These are phyloP conservation scores for Norana najaformis DNA, from an alignment of 2,888 invertebrate genomes.

Conservation along the genomic window DNA sequence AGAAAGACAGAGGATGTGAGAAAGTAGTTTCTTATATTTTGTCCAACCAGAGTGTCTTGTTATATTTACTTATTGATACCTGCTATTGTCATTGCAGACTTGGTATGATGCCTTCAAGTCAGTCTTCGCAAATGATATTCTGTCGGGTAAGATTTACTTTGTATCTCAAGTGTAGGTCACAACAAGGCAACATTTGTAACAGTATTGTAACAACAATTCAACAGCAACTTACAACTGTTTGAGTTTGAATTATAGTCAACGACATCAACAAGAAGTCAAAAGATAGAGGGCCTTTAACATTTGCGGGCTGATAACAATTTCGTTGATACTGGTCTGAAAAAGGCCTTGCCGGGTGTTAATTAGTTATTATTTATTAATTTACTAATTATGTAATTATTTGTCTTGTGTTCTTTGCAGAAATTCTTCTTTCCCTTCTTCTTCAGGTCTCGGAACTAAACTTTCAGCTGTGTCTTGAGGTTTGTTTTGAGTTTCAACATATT, in stretches of 20 bases:
- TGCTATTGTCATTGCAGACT: not conserved
- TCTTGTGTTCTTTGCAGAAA: slow-evolving; percentile 4
- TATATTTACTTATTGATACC: no score
- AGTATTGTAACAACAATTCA: no score
- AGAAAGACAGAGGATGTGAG: no score
- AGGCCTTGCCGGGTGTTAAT: not conserved
- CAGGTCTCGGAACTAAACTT: slow-evolving; percentile 18
- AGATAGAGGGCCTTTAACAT: not conserved
- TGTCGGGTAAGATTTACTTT: not conserved
- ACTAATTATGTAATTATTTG: no score
- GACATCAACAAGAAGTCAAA: not conserved
- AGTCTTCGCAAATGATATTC: not conserved
- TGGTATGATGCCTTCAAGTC: slow-evolving; percentile 8
- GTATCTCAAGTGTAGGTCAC: no score
- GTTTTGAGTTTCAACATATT: not conserved
- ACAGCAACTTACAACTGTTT: no score
- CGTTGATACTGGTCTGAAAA: no score
- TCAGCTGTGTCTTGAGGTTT: not conserved
- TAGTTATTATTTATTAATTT: not conserved
- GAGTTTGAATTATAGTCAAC: no score
- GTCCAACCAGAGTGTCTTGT: no score
- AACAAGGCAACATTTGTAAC: no score
- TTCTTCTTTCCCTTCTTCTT: slow-evolving; percentile 10
- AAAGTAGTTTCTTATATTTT: no score
- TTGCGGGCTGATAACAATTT: no score